These are phyloP conservation scores for Parotocinclus haroldoi DNA, from an alignment of 2,797 vertebrate genomes.

Conservation along the genomic window DNA sequence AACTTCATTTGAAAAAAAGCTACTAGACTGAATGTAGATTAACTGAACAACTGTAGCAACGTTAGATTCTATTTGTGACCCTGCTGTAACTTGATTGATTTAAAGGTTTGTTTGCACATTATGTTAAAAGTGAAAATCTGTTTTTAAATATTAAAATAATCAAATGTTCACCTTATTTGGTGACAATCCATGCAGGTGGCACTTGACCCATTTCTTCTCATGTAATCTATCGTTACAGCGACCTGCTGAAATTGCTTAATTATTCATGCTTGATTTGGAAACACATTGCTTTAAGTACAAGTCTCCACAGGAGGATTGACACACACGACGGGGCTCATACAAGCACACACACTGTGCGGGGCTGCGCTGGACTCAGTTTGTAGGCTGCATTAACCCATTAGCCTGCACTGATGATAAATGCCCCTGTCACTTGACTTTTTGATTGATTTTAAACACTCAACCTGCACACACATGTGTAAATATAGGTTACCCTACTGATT, in stretches of 20 bases:
- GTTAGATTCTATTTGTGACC: not conserved
- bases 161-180: conserved; percentile 23
- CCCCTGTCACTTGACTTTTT: conserved; percentile 71
- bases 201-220: conserved; percentile 76
- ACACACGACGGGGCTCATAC: conserved; percentile 67
- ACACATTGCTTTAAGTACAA: conserved; percentile 73
- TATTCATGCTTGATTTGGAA: conserved; percentile 79
- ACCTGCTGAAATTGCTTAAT: conserved; percentile 76
- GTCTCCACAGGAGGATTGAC: conserved; percentile 71
- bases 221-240: conserved; percentile 72
- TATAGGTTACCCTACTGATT: conserved; percentile 14
- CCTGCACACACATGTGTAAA: conserved; percentile 27
- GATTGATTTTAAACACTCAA: conserved; percentile 72
- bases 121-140: not conserved
- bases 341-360: conserved; percentile 65
- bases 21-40: too few species aligned
- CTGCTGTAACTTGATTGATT: not conserved
- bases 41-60: too few species aligned
- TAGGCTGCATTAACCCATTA: conserved; percentile 62
- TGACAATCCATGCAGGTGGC: conserved; percentile 61
- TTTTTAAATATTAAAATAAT: conserved; percentile 5
- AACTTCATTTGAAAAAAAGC: too few species aligned
- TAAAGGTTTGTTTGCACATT: conserved; percentile 5
- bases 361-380: conserved; percentile 68
- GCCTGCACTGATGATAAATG: conserved; percentile 75